Evolutionary conservation across 2,797 vertebrate genomes (phyloP).

Genomic region (Microtus agrestis): DNA sequence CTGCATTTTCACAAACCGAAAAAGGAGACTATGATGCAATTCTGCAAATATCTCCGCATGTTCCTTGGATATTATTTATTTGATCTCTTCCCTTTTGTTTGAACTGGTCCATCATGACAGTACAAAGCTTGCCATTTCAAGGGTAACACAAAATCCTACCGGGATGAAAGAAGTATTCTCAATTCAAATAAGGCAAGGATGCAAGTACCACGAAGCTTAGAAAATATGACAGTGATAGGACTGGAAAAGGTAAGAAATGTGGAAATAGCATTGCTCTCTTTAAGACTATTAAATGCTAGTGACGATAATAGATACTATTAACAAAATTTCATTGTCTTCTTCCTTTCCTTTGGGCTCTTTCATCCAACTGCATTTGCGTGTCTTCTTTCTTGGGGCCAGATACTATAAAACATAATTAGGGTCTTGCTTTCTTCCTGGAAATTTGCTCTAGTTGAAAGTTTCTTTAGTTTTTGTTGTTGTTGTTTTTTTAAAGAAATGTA

Average conservation of each 20-base stretch:
- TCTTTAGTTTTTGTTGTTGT: neutral
- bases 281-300: conserved; percentile 47
- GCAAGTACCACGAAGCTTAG: conserved; percentile 35
- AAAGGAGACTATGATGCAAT: conserved; percentile 1
- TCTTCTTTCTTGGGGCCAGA: conserved; percentile 54
- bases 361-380: neutral
- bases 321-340: conserved; percentile 40
- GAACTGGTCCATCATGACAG: conserved; percentile 68
- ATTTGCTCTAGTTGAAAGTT: conserved; percentile 33
- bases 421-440: neutral
- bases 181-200: conserved; percentile 58
- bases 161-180: conserved; percentile 58
- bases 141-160: conserved; percentile 57
- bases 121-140: conserved; percentile 69
- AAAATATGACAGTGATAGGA: conserved; percentile 47
- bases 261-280: conserved; percentile 15
- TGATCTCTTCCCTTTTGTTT: conserved; percentile 70
- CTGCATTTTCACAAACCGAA: neutral
- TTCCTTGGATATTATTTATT: conserved; percentile 39
- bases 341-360: conserved; percentile 29
- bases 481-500: no score
- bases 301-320: conserved; percentile 33
- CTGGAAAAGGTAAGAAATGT: neutral
- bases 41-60: neutral
- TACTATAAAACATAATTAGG: neutral